Evolutionary conservation across 2,797 vertebrate species (phyloP).

Genomic region (Pipistrellus pygmaeus): DNA sequence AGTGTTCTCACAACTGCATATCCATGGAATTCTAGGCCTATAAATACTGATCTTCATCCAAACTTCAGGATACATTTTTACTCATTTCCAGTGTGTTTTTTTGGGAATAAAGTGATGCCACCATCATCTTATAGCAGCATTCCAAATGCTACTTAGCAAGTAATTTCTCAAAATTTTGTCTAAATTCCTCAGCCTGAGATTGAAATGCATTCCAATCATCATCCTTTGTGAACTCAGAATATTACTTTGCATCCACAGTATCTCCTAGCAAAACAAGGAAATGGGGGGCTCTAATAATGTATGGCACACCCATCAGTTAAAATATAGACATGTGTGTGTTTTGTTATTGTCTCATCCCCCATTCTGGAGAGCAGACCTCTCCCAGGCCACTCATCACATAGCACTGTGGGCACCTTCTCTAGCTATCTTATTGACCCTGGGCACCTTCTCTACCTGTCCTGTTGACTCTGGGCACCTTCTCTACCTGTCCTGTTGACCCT

Average conservation of each 20-base stretch:
- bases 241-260: accelerated
- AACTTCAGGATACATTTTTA: neutral
- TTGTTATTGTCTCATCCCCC: neutral
- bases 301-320: neutral
- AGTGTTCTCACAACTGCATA: neutral
- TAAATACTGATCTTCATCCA: neutral
- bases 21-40: neutral
- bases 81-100: neutral
- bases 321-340: neutral
- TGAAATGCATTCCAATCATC: neutral
- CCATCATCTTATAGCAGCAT: neutral
- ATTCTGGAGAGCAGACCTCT: neutral
- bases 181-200: neutral
- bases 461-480: accelerated
- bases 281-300: neutral
- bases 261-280: neutral
- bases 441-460: neutral
- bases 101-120: neutral
- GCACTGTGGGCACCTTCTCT: accelerated
- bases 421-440: too few relatives aligned
- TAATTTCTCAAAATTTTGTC: neutral
- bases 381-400: too few relatives aligned
- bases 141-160: neutral
- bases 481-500: neutral
- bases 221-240: neutral